phyloP scores from a whole-genome alignment of 2,113 vertebrate species.

The Grantiella picta region DNA sequence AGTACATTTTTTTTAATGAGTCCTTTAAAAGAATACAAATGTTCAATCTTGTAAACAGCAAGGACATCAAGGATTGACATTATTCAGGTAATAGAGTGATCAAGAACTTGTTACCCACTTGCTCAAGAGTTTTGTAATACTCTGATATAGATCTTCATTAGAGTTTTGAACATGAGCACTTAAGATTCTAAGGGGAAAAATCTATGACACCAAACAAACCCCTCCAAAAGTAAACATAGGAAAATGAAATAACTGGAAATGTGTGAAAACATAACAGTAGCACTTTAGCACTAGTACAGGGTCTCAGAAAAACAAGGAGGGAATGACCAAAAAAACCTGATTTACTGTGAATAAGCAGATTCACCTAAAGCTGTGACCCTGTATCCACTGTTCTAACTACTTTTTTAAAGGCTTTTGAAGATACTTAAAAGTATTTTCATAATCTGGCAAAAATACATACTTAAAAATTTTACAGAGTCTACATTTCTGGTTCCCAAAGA shows the following conservation, averaged over 20 bases:
- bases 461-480: neutral
- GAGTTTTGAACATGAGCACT: neutral
- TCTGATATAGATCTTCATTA: neutral
- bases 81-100: neutral
- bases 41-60: neutral
- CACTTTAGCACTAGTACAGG: neutral
- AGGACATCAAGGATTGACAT: neutral
- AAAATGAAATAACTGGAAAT: neutral
- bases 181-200: neutral
- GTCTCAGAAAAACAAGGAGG: neutral
- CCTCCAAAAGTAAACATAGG: neutral
- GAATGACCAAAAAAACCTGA: neutral
- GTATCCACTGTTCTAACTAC: neutral
- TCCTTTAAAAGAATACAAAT: neutral
- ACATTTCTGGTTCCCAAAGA: neutral
- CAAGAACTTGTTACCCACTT: neutral
- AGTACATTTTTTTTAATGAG: neutral
- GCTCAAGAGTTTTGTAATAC: neutral
- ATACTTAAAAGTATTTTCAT: neutral
- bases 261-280: neutral
- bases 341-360: neutral
- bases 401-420: neutral
- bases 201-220: neutral
- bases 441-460: neutral
- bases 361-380: neutral